Percentiles rank a stretch among this genome's conserved stretches.
Evolutionary conservation across 37 sponge, comb jelly and placozoan species (phyloP).

Genomic region (Corticium candelabrum): DNA sequence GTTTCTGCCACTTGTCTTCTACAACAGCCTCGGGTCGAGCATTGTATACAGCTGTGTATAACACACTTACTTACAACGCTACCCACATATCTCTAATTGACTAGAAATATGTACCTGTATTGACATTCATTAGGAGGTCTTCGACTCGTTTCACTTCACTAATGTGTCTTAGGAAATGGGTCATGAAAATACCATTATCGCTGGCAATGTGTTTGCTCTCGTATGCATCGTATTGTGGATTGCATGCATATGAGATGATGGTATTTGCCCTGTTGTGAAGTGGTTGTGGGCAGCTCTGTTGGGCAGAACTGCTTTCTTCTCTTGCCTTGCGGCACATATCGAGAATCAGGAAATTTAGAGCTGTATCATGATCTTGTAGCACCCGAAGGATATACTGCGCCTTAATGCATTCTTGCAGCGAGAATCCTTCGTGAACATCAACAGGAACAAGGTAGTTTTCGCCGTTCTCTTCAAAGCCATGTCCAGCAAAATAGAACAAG

Average conservation of each 20-base stretch:
- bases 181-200: slow-evolving; percentile 25
- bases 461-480: slow-evolving; percentile 83
- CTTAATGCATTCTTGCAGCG: slow-evolving; percentile 67
- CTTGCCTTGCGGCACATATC: slow-evolving; percentile 90
- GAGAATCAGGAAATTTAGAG: slow-evolving; percentile 81
- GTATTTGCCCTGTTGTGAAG: not conserved
- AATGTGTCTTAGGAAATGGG: slow-evolving; percentile 14
- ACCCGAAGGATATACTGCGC: slow-evolving; percentile 67
- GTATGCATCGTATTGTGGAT: slow-evolving; percentile 11
- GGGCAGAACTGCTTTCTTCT: not conserved
- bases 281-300: not conserved
- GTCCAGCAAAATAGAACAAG: slow-evolving; percentile 98
- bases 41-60: not conserved
- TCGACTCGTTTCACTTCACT: slow-evolving; percentile 14
- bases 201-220: slow-evolving; percentile 16
- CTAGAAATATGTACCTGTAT: slow-evolving; percentile 6
- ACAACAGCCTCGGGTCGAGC: not conserved
- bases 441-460: slow-evolving; percentile 93
- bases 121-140: slow-evolving; percentile 15
- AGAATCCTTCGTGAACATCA: slow-evolving; percentile 70
- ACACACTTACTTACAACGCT: not conserved
- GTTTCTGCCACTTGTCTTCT: slow-evolving; percentile 16
- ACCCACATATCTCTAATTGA: too few relatives aligned
- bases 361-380: slow-evolving; percentile 77
- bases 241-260: not conserved